Conservation (phyloP, 2,888 invertebrate species). For the Erannis defoliaria region DNA sequence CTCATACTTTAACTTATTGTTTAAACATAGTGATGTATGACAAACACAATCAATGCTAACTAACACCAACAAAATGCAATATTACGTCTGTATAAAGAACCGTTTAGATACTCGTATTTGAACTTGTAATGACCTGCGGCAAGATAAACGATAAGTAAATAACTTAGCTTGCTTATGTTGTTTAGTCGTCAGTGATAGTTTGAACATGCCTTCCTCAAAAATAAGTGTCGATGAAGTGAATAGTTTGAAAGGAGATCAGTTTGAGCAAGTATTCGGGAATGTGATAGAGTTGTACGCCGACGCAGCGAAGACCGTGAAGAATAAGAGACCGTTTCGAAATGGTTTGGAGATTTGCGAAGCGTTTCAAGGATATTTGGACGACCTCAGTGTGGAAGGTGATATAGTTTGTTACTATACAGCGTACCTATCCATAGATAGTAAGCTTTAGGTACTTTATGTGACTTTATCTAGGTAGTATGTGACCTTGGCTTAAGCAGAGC, state of each 20-base stretch:
- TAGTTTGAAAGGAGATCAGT: slow-evolving; percentile 79
- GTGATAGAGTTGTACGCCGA: slow-evolving; percentile 87
- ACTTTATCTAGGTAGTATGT: too few species aligned
- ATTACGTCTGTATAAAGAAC: slow-evolving; percentile 33
- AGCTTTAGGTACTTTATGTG: too few species aligned
- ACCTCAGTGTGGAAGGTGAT: slow-evolving; percentile 80
- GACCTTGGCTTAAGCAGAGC: too few species aligned
- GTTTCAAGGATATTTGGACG: slow-evolving; percentile 85
- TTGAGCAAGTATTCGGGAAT: slow-evolving; percentile 87
- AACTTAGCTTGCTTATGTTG: slow-evolving; percentile 19
- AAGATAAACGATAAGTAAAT: slow-evolving; percentile 55
- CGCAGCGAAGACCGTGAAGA: slow-evolving; percentile 80
- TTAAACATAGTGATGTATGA: too few species aligned
- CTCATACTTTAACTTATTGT: too few species aligned
- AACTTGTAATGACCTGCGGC: slow-evolving; percentile 61
- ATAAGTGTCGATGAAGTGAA: slow-evolving; percentile 84
- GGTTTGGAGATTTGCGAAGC: slow-evolving; percentile 79
- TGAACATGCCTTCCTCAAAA: slow-evolving; percentile 39
- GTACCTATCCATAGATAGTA: too few species aligned
- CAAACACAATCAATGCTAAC: neutral
- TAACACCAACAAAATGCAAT: slow-evolving; percentile 12
- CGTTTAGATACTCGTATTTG: slow-evolving; percentile 50
- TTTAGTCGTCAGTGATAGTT: slow-evolving; percentile 16
- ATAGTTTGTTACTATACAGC: slow-evolving; percentile 14
- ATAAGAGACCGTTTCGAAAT: slow-evolving; percentile 82